phyloP scores from a whole-genome alignment of 2,113 vertebrate species.

The Tachysurus vachellii region DNA sequence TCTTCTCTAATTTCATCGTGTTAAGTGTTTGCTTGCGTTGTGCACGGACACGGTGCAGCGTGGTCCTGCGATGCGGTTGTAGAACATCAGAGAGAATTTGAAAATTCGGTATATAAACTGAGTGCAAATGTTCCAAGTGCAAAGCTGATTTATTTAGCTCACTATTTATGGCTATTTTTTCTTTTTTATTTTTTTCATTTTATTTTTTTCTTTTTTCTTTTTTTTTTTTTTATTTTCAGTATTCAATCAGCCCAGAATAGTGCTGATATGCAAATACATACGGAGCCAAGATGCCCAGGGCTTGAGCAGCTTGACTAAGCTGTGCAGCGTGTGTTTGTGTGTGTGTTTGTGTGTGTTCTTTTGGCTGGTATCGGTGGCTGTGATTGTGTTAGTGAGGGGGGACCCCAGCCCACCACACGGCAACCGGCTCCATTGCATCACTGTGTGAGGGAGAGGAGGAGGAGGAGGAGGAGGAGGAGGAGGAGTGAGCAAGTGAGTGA shows the following conservation, averaged over 20 bases:
- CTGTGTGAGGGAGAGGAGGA: conserved; percentile 52
- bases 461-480: conserved; percentile 28
- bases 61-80: neutral
- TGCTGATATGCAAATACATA: conserved; percentile 30
- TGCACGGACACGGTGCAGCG: neutral
- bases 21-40: neutral
- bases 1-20: neutral
- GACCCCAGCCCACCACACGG: conserved; percentile 42
- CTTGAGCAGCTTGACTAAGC: conserved; percentile 31
- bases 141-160: neutral
- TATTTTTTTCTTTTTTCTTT: neutral
- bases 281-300: conserved; percentile 30
- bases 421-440: conserved; percentile 50
- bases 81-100: neutral
- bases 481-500: neutral
- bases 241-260: conserved; percentile 26
- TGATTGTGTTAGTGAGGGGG: conserved; percentile 45
- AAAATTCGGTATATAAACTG: neutral
- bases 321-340: neutral
- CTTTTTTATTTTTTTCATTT: neutral
- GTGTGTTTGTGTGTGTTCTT: neutral
- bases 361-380: conserved; percentile 34
- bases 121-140: neutral
- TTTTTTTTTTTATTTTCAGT: conserved; percentile 4
- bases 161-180: neutral